A percentile compares a stretch with the other conserved stretches of the same genome.
Conservation (phyloP, 2,113 vertebrate species). For the Paraplagusia blochii region DNA sequence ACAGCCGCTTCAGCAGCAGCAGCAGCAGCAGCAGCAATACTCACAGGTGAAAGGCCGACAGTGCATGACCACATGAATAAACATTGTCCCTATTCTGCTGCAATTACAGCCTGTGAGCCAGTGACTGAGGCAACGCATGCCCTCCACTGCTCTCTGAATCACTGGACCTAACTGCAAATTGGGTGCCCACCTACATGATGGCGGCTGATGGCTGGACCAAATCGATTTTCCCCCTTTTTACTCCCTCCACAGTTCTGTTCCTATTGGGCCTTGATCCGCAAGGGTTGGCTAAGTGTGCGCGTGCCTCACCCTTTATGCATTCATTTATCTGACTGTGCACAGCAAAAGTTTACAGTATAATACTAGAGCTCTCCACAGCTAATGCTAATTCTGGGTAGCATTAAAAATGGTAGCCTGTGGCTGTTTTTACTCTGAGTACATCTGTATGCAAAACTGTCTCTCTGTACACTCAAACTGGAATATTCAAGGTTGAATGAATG, state of each 20-base stretch:
- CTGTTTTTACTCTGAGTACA: not conserved
- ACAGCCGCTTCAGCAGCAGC: too few relatives aligned
- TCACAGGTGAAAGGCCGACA: conserved; percentile 68
- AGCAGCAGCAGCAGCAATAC: conserved; percentile 61
- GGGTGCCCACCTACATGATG: conserved; percentile 63
- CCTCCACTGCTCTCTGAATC: conserved; percentile 60
- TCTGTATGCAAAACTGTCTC: too few relatives aligned
- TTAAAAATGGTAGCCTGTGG: not conserved
- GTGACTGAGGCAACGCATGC: conserved; percentile 67
- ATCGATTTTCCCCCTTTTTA: conserved; percentile 16
- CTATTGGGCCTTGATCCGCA: conserved; percentile 31
- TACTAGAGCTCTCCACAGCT: not conserved
- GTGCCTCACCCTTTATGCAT: not conserved
- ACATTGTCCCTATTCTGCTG: conserved; percentile 56
- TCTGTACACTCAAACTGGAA: too few relatives aligned
- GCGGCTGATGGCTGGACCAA: conserved; percentile 44
- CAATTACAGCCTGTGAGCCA: conserved; percentile 77
- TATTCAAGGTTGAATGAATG: too few relatives aligned
- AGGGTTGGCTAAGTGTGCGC: conserved; percentile 13
- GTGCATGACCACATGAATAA: conserved; percentile 71
- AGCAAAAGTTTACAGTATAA: conserved; percentile 17
- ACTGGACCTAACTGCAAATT: conserved; percentile 62
- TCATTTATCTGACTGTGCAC: not conserved
- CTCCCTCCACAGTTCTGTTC: conserved; percentile 32
- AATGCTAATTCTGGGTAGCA: too few relatives aligned